phyloP scores from a whole-genome alignment of 2,888 invertebrate genomes.

The Troides aeacus region DNA sequence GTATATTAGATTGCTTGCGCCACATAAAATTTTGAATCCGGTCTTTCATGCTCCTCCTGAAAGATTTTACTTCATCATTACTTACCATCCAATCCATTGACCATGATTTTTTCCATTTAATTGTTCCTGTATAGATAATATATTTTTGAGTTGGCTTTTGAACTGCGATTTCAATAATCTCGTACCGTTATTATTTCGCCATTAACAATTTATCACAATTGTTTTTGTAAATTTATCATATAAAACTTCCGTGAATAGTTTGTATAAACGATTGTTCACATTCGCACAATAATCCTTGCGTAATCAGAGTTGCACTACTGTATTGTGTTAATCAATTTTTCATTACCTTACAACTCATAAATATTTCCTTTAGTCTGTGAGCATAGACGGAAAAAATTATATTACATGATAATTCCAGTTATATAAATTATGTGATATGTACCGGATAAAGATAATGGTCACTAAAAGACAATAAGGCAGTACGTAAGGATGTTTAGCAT shows the following conservation, averaged over 20 bases:
- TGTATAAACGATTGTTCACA: not conserved
- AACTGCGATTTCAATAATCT: not conserved
- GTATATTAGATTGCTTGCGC: not conserved
- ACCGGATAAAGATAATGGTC: too few relatives aligned
- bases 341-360: not conserved
- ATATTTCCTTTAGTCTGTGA: not conserved
- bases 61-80: slow-evolving; percentile 14
- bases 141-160: not conserved
- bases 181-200: not conserved
- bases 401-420: too few relatives aligned
- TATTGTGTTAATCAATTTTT: not conserved
- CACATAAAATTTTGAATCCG: not conserved
- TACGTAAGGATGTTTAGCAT: too few relatives aligned
- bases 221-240: slow-evolving; percentile 1
- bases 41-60: slow-evolving; percentile 1
- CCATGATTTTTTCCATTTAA: not conserved
- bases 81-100: too few relatives aligned
- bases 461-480: too few relatives aligned
- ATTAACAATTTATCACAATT: slow-evolving; percentile 2
- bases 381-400: not conserved
- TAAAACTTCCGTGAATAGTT: slow-evolving; percentile 4
- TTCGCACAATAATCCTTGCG: too few relatives aligned
- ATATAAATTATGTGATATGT: too few relatives aligned
- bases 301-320: not conserved
- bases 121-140: not conserved